Conservation (phyloP, 2,797 vertebrate genomes). For the Leptodactylus fallax region DNA sequence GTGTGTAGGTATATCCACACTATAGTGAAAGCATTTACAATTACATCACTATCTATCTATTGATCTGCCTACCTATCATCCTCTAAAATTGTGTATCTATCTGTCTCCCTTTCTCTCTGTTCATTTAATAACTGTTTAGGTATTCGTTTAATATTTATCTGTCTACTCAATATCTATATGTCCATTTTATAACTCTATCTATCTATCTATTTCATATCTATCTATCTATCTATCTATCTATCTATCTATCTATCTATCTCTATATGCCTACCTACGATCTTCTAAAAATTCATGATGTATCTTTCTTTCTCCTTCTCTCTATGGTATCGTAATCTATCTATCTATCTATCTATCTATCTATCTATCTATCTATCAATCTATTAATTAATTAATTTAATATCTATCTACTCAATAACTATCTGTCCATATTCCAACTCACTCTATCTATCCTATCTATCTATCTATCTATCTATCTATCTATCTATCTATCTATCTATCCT, state of each 20-base stretch:
- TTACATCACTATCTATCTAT: neutral
- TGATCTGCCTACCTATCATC: neutral
- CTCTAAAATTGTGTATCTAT: no score
- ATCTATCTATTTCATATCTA: neutral
- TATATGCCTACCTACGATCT: no score
- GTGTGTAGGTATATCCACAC: no score
- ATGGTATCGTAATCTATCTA: neutral
- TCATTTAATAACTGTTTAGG: no score
- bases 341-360: neutral
- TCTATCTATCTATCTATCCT: no score
- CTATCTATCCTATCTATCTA: neutral
- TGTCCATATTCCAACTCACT: no score
- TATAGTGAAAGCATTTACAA: no score
- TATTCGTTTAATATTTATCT: neutral
- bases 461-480: constrained; percentile 1
- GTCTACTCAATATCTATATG: neutral
- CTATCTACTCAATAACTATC: neutral
- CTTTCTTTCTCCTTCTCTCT: neutral
- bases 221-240: neutral
- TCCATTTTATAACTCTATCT: no score
- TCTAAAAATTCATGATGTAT: no score
- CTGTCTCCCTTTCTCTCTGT: no score
- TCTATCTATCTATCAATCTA: constrained; percentile 8
- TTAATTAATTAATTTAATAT: neutral
- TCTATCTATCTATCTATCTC: neutral